Evolutionary conservation across 2,888 invertebrate genomes (phyloP), one percentile per base, ranked within the genome.

Genomic region (Palloptera scutellata): DNA sequence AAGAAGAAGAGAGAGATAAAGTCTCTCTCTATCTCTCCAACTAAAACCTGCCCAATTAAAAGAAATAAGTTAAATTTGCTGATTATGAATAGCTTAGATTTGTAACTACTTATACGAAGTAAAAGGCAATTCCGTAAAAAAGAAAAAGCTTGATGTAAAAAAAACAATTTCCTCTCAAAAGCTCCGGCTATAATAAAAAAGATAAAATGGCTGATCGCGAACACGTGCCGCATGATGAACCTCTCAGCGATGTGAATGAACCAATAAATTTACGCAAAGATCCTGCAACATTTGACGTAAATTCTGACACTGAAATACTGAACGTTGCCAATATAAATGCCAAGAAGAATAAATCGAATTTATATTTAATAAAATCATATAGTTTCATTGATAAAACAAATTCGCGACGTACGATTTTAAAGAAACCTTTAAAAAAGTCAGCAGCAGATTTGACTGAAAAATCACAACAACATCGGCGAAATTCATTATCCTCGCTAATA

Each of bases 291-390:
- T 30, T 30, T 30, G 6, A 6, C 30, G 67, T 67, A 60, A 20
- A 43, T n/a, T 58, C 55, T 40, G 73, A 73, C 59, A 67, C 69
- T 20, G 70, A 73, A 63, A 43, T 70, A 42, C 58, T 70, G 43
- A 69, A 68, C 54, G 62, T 64, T 48, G 17, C 43, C n/a, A 48
- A 15, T 19, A 17, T 67, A 9, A 67, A 41, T 19, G 70, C 59
- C 8, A 53, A 71, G 53, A 74, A 74, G 61, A 74, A 74, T 64
- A 69, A 69, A 63, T 73, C 74, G 19, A 75, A 72, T 68, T 69
- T 74, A 45, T 75, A 61, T 69, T 66, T 74, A 40, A 73, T 75
- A 42, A 75, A 75, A 66, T 74, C 75, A n/a, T 68, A 74, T 63
- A 74, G 74, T 13, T 75, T 75, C 61, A 73, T 70, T 12, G 74